Evolutionary conservation across 2,113 vertebrate species (phyloP), one percentile per base, ranked within the genome.

Genomic region (Pangasianodon gigas): DNA sequence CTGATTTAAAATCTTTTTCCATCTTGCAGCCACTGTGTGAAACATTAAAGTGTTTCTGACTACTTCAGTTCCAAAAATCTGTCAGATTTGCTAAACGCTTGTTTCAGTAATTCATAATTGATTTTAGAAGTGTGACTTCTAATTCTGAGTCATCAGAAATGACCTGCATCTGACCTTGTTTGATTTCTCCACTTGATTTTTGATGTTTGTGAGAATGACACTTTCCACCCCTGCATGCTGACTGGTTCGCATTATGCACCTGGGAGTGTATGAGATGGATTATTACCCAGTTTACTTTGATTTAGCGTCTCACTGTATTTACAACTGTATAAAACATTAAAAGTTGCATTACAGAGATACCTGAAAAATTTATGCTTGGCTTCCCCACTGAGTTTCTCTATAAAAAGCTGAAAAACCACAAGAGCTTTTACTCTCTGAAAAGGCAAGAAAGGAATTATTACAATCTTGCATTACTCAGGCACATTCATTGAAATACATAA

Each of bases 361-460:
- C 97, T 97, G 95, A 99, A 98, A 91, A 98, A 97, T 16, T 94
- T 98, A 19, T 98, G 95, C 95, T 98, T 99, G 90, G 97, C 97
- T 93, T 97, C 97, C 80, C 91, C 82, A 16, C 97, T 96, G 93
- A 99, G 96, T 93, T 98, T 99, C 93, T 98, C 93, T 92, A 98
- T 97, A 91, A 96, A 96, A 13, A 98, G 94, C 90, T 99, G 98
- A 90, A 99, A 97, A 91, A 98, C 91, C 86, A 93, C 93, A 83
- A 99, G 95, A 87, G 96, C 96, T 26, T 96, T 97, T 94, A 96
- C 95, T 94, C 97, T 97, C 98, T 99, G 94, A 52, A 95, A 93
- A 60, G 74, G 48, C 92, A 94, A 87, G 87, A 89, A 93, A 77
- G 26, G 13, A 88, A 82, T 24, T 82, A 29, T 54, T 5, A 46